Conservation (phyloP, 2,888 invertebrate genomes). For the Apotomis turbidana region DNA sequence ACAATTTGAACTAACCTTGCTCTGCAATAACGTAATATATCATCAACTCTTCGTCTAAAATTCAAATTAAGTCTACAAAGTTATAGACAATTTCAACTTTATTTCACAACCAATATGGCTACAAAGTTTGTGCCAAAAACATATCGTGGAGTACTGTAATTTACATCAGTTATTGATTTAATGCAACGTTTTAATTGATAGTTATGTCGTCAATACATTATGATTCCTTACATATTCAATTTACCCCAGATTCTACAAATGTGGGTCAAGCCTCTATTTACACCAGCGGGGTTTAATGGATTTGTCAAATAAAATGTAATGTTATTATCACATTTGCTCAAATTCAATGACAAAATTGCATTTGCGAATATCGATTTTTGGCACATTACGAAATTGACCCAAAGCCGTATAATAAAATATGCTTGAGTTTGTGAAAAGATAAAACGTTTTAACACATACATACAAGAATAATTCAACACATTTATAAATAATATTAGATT, state of each 20-base stretch:
- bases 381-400: constrained; percentile 7
- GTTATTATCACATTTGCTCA: constrained; percentile 33
- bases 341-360: constrained; percentile 24
- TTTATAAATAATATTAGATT: background rate
- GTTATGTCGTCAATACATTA: constrained; percentile 57
- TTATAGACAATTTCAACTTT: constrained; percentile 13
- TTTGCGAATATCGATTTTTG: constrained; percentile 22
- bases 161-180: constrained; percentile 63
- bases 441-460: constrained; percentile 2
- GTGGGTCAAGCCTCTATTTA: constrained; percentile 38
- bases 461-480: background rate
- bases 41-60: constrained; percentile 38
- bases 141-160: constrained; percentile 45
- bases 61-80: constrained; percentile 20
- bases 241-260: constrained; percentile 38
- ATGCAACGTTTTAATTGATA: constrained; percentile 60
- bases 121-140: constrained; percentile 11
- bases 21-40: constrained; percentile 37
- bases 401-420: constrained; percentile 19
- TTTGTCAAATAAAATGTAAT: constrained; percentile 29
- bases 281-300: constrained; percentile 19
- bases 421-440: background rate
- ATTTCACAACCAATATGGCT: constrained; percentile 16
- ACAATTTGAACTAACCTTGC: constrained; percentile 32
- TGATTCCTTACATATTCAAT: constrained; percentile 37